Percentiles rank a stretch among this genome's conserved stretches.
Conservation (phyloP, 2,113 vertebrate species). For the Bufo gargarizans region DNA sequence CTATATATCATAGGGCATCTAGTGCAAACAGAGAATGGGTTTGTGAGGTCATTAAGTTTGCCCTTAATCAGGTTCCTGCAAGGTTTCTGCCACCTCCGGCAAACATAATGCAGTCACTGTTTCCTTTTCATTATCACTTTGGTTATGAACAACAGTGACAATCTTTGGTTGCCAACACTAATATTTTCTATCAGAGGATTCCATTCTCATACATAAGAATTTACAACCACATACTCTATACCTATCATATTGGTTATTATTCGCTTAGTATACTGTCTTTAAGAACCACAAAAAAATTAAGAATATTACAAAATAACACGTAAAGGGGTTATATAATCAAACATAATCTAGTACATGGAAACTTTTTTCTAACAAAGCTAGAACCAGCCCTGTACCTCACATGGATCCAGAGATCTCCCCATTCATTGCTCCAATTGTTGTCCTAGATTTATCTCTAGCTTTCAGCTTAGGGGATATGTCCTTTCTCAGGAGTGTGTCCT, state of each 20-base stretch:
- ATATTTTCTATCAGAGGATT: not conserved
- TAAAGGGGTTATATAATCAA: too few relatives aligned
- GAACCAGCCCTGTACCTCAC: too few relatives aligned
- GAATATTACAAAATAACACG: not conserved
- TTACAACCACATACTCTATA: not conserved
- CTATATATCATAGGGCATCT: slow-evolving; percentile 27
- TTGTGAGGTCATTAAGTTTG: slow-evolving; percentile 25
- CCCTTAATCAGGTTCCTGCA: slow-evolving; percentile 30
- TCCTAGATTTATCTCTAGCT: too few relatives aligned
- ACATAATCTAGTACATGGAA: too few relatives aligned
- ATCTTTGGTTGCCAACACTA: not conserved
- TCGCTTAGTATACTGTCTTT: not conserved
- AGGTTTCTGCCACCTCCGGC: slow-evolving; percentile 13
- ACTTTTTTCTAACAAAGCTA: too few relatives aligned
- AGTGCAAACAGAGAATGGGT: not conserved
- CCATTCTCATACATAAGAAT: not conserved
- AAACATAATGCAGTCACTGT: slow-evolving; percentile 15
- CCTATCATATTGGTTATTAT: not conserved
- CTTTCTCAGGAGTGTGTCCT: too few relatives aligned
- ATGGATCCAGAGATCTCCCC: too few relatives aligned
- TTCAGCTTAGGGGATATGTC: too few relatives aligned
- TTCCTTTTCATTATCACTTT: slow-evolving; percentile 37
- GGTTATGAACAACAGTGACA: slow-evolving; percentile 13
- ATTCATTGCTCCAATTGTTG: too few relatives aligned
- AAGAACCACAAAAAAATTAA: not conserved